Conservation (phyloP, 2,888 invertebrate species). For the Neocrepidodera transversa region DNA sequence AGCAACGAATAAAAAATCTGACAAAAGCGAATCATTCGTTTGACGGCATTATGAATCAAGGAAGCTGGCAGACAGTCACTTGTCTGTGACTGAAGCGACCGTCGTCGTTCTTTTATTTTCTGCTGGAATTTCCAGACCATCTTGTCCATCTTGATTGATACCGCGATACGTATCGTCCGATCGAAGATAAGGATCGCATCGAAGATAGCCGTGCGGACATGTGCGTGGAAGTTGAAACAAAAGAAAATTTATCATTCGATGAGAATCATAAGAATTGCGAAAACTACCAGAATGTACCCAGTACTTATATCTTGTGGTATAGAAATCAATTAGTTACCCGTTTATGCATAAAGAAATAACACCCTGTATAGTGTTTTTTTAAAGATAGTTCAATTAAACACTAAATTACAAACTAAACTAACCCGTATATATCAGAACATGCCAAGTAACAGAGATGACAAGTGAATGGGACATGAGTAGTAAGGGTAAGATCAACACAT, state of each 20-base stretch:
- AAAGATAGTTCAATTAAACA: too few relatives aligned
- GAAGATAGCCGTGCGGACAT: not conserved
- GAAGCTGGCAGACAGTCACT: slow-evolving; percentile 20
- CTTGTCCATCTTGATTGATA: slow-evolving; percentile 34
- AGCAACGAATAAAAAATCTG: slow-evolving; percentile 3
- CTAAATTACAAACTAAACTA: not conserved
- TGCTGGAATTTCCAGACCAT: slow-evolving; percentile 19
- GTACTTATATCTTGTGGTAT: too few relatives aligned
- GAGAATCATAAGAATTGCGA: not conserved
- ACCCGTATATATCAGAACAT: not conserved
- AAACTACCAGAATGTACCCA: too few relatives aligned
- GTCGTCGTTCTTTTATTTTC: slow-evolving; percentile 12
- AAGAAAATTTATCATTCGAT: not conserved
- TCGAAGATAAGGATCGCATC: slow-evolving; percentile 27
- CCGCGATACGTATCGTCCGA: slow-evolving; percentile 29
- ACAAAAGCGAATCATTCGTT: slow-evolving; percentile 26
- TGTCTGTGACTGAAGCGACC: slow-evolving; percentile 18
- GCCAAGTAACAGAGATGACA: slow-evolving; percentile 9
- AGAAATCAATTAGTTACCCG: too few relatives aligned
- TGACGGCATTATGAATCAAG: slow-evolving; percentile 33
- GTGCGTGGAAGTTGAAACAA: not conserved
- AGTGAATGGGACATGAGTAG: slow-evolving; percentile 13
- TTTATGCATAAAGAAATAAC: too few relatives aligned
- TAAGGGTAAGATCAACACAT: slow-evolving; percentile 53
- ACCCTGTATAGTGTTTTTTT: too few relatives aligned